Evolutionary conservation across 2,888 invertebrate genomes (phyloP).

Genomic region (Micropterix aruncella): DNA sequence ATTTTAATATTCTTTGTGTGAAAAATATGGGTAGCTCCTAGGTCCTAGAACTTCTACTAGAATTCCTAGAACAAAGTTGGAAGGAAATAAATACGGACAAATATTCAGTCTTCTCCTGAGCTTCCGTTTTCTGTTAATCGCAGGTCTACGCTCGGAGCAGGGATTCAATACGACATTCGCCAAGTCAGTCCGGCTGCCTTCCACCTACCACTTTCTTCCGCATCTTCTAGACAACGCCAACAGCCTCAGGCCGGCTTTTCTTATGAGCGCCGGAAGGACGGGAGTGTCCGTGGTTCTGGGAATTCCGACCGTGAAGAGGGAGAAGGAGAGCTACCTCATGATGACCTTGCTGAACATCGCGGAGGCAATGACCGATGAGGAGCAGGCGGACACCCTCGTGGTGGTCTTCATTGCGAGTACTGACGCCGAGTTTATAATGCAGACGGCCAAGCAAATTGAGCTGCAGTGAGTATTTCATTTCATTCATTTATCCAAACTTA

Average conservation of each 20-base stretch:
- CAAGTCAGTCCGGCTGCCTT: slow-evolving; percentile 51
- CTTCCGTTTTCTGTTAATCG: not conserved
- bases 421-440: slow-evolving; percentile 59
- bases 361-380: slow-evolving; percentile 57
- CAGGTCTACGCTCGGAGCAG: not conserved
- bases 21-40: too few species aligned
- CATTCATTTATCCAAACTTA: too few species aligned
- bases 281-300: slow-evolving; percentile 77
- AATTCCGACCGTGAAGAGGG: slow-evolving; percentile 79
- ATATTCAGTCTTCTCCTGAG: too few species aligned
- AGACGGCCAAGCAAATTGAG: slow-evolving; percentile 64
- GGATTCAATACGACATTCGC: slow-evolving; percentile 26
- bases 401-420: slow-evolving; percentile 82
- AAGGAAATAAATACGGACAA: too few species aligned
- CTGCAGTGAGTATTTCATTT: slow-evolving; percentile 53
- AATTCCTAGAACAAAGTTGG: too few species aligned
- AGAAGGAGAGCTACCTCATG: slow-evolving; percentile 76
- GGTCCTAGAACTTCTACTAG: too few species aligned
- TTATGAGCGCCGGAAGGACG: slow-evolving; percentile 56
- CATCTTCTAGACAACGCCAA: slow-evolving; percentile 68
- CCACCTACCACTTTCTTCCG: slow-evolving; percentile 75
- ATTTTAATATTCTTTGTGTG: too few species aligned
- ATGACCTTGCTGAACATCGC: slow-evolving; percentile 67
- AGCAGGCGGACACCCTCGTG: slow-evolving; percentile 66
- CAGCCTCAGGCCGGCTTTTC: slow-evolving; percentile 65